These are phyloP conservation scores for Cantharis nigra DNA, from an alignment of 2,888 invertebrate species.

Conservation along the genomic window DNA sequence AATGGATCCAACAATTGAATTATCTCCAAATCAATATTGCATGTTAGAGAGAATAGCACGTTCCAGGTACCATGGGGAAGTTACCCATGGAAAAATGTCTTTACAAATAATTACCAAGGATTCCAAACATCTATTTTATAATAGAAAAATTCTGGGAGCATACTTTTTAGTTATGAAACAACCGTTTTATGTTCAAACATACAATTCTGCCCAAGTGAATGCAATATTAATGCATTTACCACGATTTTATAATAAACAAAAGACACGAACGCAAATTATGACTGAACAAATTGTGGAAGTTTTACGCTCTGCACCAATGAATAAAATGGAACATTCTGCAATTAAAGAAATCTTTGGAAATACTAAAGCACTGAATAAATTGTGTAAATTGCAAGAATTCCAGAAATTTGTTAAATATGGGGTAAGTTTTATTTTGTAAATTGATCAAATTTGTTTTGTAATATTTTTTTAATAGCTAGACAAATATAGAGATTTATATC, in stretches of 20 bases:
- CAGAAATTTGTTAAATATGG: constrained; percentile 60
- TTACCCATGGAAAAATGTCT: constrained; percentile 68
- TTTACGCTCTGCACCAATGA: constrained; percentile 60
- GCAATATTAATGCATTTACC: constrained; percentile 65
- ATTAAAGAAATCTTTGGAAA: constrained; percentile 57
- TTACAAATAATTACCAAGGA: constrained; percentile 61
- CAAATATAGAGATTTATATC: constrained; percentile 62
- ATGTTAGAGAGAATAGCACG: constrained; percentile 77
- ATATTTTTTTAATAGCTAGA: constrained; percentile 47
- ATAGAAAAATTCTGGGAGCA: constrained; percentile 64
- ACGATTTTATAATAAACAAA: constrained; percentile 64
- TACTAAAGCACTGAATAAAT: constrained; percentile 55
- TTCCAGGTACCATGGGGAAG: constrained; percentile 69
- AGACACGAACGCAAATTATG: constrained; percentile 59
- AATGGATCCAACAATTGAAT: constrained; percentile 56
- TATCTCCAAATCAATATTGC: constrained; percentile 67
- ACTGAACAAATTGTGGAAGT: constrained; percentile 61
- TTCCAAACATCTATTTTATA: constrained; percentile 66
- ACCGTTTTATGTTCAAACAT: constrained; percentile 59
- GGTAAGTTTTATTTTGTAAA: constrained; percentile 48
- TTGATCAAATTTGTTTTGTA: background rate
- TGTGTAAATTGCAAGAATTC: constrained; percentile 60
- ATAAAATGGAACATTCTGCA: constrained; percentile 59
- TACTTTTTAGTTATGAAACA: constrained; percentile 67
- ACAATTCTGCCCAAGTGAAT: constrained; percentile 51